Conservation (phyloP, 1,140 invertebrate genomes). For the Drosophila nigrodunni region DNA sequence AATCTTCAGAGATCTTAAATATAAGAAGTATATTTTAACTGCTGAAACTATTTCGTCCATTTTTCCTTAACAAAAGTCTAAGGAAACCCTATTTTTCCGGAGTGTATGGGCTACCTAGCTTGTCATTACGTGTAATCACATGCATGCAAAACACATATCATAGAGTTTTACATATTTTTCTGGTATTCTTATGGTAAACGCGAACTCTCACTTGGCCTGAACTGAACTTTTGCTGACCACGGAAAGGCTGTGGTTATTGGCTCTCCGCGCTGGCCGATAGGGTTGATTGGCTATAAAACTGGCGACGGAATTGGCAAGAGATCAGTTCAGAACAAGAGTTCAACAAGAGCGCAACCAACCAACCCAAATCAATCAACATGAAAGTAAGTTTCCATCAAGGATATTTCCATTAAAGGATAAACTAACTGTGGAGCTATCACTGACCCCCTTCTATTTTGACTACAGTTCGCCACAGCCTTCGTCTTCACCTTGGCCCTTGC, state of each 20-base stretch:
- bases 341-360: slow-evolving; percentile 61
- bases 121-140: slow-evolving; percentile 69
- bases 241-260: slow-evolving; percentile 11
- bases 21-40: too few relatives aligned
- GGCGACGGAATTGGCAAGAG: slow-evolving; percentile 46
- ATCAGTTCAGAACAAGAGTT: slow-evolving; percentile 83
- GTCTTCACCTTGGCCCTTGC: slow-evolving; percentile 81
- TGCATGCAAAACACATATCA: slow-evolving; percentile 64
- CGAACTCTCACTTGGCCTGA: slow-evolving; percentile 70
- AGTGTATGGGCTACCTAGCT: slow-evolving; percentile 5
- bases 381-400: slow-evolving; percentile 61
- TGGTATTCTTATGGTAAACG: slow-evolving; percentile 42
- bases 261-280: background rate
- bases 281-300: slow-evolving; percentile 61
- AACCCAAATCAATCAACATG: slow-evolving; percentile 61
- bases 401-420: slow-evolving; percentile 15
- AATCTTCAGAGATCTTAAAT: too few relatives aligned
- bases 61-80: too few relatives aligned
- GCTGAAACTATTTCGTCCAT: too few relatives aligned
- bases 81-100: too few relatives aligned
- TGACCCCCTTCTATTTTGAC: background rate
- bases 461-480: slow-evolving; percentile 71
- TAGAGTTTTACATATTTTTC: slow-evolving; percentile 30
- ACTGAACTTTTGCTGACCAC: slow-evolving; percentile 57
- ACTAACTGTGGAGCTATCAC: background rate